A percentile compares a stretch with the other conserved stretches of the same genome.
phyloP scores from a whole-genome alignment of 2,797 vertebrate genomes.

The Momotus momota region DNA sequence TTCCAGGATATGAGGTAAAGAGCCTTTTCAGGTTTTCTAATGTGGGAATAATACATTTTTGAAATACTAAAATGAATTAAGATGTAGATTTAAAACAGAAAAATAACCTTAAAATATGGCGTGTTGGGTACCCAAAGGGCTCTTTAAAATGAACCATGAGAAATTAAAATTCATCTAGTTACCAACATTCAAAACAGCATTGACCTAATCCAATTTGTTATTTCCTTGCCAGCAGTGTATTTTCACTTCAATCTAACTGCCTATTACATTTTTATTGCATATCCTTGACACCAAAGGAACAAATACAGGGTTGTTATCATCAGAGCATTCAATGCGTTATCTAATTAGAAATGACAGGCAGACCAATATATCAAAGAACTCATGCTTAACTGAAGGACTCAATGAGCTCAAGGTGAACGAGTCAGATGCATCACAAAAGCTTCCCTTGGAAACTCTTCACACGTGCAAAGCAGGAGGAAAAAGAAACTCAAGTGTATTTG shows the following conservation, averaged over 20 bases:
- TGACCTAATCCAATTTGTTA: constrained; percentile 15
- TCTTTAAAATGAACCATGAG: background rate
- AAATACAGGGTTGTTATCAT: background rate
- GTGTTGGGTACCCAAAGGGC: background rate
- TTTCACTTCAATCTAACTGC: background rate
- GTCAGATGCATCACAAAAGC: background rate
- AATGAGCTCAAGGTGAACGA: background rate
- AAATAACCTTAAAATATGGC: background rate
- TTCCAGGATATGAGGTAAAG: background rate
- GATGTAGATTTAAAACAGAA: background rate
- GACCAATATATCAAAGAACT: background rate
- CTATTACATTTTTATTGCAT: background rate
- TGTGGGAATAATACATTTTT: background rate
- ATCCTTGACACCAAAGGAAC: background rate
- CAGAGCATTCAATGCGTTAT: background rate
- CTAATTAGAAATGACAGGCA: background rate
- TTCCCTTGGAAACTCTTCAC: background rate
- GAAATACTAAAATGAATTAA: background rate
- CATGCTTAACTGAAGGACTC: background rate
- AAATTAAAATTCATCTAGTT: constrained; percentile 23
- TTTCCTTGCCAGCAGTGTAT: background rate
- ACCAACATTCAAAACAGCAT: background rate
- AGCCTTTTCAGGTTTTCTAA: background rate
- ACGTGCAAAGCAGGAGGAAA: background rate
- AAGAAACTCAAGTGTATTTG: background rate